Base-by-base conservation (phyloP, 2,113 vertebrate genomes). In the Ia io region DNA sequence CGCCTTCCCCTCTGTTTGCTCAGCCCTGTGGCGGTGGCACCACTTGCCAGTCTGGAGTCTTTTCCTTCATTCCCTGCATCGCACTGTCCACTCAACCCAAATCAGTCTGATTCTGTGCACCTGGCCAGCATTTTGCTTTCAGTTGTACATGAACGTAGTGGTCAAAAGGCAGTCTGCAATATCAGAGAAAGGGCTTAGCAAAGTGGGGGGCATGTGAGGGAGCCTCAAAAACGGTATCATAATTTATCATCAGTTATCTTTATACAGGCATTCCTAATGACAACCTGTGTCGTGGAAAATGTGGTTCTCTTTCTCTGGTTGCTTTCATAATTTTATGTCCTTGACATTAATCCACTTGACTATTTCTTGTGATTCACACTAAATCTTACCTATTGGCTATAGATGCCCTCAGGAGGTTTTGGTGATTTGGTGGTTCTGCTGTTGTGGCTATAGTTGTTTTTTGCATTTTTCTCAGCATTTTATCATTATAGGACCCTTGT, bases 191-290 rank as follows among this genome's bases (percentile, higher is more conserved):
- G 53, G 35, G 47, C 3, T 59, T 47, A 16, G n/a, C 37, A 59
- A 30, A 51, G 63, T 4, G 32, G 1, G 10, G 8, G 10, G 9
- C 16, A 8, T 1, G 0, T 1, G 25, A 40, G 30, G 0, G 6
- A 73, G 30, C 12, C 76, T 82, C 76, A 10, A 4, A n/a, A 69
- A 44, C 4, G 23, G 47, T 3, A 2, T n/a, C 12, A 20, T 25
- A 51, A 23, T 53, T 59, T 32, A 79, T 20, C 51, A 23, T 32
- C 10, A 47, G 10, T 5, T 28, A 47, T 71, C 40, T 37, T 40
- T 13, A 10, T 23, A 23, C 22, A 32, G 51, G 3, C 42, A 18
- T 35, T 28, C 73, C 78, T 86, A 47, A 17, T 25, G 30, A 37
- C 14, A 23, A 28, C 16, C 17, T 30, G 18, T 4, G 25, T 47